A percentile compares a stretch with the other conserved stretches of the same genome.
Evolutionary conservation across 2,797 vertebrate species (phyloP).

Genomic region (Danio kyathit): DNA sequence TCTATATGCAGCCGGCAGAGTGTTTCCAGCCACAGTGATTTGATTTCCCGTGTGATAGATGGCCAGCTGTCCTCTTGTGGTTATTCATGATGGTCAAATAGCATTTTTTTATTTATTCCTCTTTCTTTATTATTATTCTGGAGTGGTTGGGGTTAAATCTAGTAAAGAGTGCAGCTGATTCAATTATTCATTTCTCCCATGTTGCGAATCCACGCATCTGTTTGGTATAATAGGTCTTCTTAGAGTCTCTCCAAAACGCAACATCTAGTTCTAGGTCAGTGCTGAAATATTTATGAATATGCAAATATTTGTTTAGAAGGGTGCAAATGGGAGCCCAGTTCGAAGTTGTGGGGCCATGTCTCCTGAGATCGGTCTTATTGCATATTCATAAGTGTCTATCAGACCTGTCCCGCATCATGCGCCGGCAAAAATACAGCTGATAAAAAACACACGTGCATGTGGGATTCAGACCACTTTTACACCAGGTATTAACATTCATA

Average conservation of each 20-base stretch:
- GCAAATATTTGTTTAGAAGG: slow-evolving; percentile 53
- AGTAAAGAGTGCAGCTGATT: slow-evolving; percentile 14
- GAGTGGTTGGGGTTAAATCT: slow-evolving; percentile 29
- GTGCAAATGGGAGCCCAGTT: slow-evolving; percentile 27
- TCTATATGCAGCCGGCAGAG: slow-evolving; percentile 41
- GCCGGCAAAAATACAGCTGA: neutral
- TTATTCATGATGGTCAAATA: slow-evolving; percentile 24
- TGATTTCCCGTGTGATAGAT: slow-evolving; percentile 51
- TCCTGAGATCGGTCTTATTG: slow-evolving; percentile 19
- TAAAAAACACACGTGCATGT: neutral
- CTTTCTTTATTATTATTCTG: no score
- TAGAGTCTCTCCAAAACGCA: slow-evolving; percentile 28
- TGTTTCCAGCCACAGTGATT: slow-evolving; percentile 27
- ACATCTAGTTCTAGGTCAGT: slow-evolving; percentile 49
- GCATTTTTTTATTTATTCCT: neutral
- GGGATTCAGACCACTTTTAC: neutral
- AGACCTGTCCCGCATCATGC: slow-evolving; percentile 28
- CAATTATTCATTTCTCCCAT: slow-evolving; percentile 29
- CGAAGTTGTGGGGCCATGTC: slow-evolving; percentile 11
- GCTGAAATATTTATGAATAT: slow-evolving; percentile 54
- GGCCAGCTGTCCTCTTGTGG: slow-evolving; percentile 34
- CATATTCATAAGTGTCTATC: slow-evolving; percentile 51
- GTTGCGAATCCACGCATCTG: slow-evolving; percentile 32
- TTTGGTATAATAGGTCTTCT: slow-evolving; percentile 43
- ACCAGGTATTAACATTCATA: neutral